Conservation (phyloP, 2,113 vertebrate species). For the Lycaon pictus region DNA sequence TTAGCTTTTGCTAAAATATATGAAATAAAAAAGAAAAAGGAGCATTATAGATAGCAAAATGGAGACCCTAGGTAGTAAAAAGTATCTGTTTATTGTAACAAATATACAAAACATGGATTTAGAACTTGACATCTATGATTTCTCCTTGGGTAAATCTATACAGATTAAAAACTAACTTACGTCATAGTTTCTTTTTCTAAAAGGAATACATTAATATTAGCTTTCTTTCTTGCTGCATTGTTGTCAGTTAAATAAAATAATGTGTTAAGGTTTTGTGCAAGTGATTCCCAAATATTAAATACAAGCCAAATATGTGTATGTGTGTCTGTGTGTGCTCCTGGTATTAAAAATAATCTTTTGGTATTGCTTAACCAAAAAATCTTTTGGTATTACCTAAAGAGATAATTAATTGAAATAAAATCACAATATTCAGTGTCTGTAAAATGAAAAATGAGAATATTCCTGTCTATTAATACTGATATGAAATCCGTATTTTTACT, state of each 20-base stretch:
- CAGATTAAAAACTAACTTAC: background rate
- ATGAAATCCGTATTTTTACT: background rate
- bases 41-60: background rate
- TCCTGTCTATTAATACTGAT: background rate
- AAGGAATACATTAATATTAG: background rate
- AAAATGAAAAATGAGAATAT: background rate
- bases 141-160: background rate
- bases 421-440: background rate
- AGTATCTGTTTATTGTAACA: background rate
- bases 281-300: background rate
- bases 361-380: background rate
- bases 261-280: background rate
- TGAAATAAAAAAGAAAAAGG: background rate
- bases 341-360: background rate
- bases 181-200: background rate
- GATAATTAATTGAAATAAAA: background rate
- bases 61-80: background rate
- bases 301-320: background rate
- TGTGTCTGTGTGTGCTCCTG: background rate
- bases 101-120: background rate
- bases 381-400: background rate
- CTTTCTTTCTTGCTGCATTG: background rate
- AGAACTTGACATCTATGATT: background rate
- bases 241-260: background rate
- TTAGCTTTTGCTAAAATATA: background rate